Evolutionary conservation across 1,140 invertebrate genomes (phyloP).

Genomic region (Frieseomelitta varia): DNA sequence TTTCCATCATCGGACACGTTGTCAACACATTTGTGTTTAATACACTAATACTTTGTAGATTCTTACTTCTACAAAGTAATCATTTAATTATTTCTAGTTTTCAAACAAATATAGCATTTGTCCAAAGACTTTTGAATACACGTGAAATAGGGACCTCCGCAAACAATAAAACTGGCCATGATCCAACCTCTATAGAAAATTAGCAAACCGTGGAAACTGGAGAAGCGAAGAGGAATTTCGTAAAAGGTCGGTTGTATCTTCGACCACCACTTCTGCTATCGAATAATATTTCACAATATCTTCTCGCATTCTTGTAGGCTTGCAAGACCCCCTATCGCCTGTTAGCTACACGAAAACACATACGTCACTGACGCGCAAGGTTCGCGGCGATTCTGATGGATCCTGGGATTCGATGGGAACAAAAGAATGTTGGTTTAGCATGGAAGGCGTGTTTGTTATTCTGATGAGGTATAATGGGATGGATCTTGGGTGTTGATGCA

Average conservation of each 20-base stretch:
- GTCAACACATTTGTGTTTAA: too few species aligned
- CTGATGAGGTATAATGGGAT: constrained; percentile 80
- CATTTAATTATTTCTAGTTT: too few species aligned
- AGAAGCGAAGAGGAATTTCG: not conserved
- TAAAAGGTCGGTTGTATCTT: not conserved
- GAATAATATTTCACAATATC: constrained; percentile 58
- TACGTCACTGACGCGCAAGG: constrained; percentile 63
- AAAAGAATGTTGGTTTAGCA: constrained; percentile 81
- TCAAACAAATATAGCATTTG: too few species aligned
- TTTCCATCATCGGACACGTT: too few species aligned
- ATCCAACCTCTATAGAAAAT: not conserved
- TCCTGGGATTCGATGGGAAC: constrained; percentile 74
- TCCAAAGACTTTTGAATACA: too few species aligned
- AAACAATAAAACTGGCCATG: not conserved
- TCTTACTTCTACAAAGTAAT: too few species aligned
- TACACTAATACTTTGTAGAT: too few species aligned
- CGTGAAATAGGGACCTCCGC: too few species aligned
- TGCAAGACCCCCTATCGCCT: constrained; percentile 29
- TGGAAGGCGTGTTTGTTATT: constrained; percentile 80
- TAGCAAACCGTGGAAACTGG: not conserved
- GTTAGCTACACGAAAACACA: constrained; percentile 49
- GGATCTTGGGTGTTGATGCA: constrained; percentile 81
- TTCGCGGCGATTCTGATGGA: constrained; percentile 78
- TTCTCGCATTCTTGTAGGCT: constrained; percentile 37
- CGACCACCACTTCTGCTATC: constrained; percentile 1